A percentile compares a stretch with the other conserved stretches of the same genome.
Evolutionary conservation across 64 coral and sea anemone species (phyloP).

Genomic region (Montipora foliosa): DNA sequence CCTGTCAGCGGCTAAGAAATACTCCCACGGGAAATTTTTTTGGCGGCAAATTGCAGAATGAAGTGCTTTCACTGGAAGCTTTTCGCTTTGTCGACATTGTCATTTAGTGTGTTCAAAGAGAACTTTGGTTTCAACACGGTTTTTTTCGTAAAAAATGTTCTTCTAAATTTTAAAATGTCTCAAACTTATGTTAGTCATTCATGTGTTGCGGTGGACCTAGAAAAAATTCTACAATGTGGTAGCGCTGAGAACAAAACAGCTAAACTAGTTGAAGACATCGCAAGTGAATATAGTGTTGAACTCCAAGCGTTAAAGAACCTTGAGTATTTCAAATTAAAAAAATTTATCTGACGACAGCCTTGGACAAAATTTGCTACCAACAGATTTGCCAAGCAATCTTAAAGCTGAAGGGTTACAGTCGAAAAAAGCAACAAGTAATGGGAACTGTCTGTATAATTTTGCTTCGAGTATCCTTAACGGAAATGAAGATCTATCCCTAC

Average conservation of each 20-base stretch:
- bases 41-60: not conserved
- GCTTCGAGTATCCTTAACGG: no score
- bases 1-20: not conserved
- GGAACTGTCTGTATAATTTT: no score
- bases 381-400: conserved; percentile 10
- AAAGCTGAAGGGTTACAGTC: not conserved
- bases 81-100: not conserved
- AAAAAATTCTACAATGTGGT: not conserved
- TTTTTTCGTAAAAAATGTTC: conserved; percentile 10
- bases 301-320: not conserved
- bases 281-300: not conserved
- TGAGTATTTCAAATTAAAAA: conserved; percentile 2
- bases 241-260: not conserved
- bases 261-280: conserved; percentile 1
- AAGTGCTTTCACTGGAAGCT: not conserved
- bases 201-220: no score
- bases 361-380: not conserved
- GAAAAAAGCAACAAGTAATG: not conserved
- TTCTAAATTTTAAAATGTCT: not conserved
- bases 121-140: not conserved
- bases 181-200: no score
- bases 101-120: not conserved
- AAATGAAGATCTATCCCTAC: no score
- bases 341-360: conserved; percentile 2
- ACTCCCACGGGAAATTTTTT: no score